Conservation (phyloP, 1,140 invertebrate species). For the Magallana angulata region DNA sequence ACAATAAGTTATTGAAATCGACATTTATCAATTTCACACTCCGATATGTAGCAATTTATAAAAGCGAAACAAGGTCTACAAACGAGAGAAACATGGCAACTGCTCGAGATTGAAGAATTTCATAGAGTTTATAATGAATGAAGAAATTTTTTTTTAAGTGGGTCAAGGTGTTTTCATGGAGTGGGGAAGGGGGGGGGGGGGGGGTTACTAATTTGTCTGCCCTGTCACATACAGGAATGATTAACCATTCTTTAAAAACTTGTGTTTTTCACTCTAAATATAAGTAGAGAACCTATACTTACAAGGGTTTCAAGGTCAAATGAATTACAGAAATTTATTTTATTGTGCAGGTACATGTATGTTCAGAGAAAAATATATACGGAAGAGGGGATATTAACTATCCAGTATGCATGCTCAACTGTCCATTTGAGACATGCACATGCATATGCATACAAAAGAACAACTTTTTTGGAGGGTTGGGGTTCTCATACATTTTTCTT, state of each 20-base stretch:
- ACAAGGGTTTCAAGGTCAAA: not conserved
- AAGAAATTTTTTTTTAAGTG: not conserved
- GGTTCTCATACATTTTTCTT: too few relatives aligned
- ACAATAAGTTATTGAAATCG: conserved; percentile 24
- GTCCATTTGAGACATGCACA: too few relatives aligned
- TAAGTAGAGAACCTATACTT: not conserved
- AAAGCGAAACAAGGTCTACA: conserved; percentile 33
- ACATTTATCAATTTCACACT: conserved; percentile 33
- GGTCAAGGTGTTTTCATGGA: not conserved
- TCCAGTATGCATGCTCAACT: too few relatives aligned
- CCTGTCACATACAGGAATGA: not conserved
- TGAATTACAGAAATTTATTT: too few relatives aligned
- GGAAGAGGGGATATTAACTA: too few relatives aligned
- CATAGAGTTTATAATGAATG: not conserved
- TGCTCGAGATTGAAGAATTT: not conserved
- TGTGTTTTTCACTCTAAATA: not conserved
- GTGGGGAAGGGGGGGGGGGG: not conserved
- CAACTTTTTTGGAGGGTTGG: too few relatives aligned
- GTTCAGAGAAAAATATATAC: too few relatives aligned
- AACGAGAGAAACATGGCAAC: not conserved
- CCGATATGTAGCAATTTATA: conserved; percentile 20
- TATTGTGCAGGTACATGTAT: too few relatives aligned
- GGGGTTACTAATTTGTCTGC: conserved; percentile 11
- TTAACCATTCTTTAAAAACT: not conserved
- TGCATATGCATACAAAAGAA: too few relatives aligned